A percentile compares a stretch with the other conserved stretches of the same genome.
phyloP scores from a whole-genome alignment of 2,113 vertebrate genomes.

The Microcebus ravelobensis region DNA sequence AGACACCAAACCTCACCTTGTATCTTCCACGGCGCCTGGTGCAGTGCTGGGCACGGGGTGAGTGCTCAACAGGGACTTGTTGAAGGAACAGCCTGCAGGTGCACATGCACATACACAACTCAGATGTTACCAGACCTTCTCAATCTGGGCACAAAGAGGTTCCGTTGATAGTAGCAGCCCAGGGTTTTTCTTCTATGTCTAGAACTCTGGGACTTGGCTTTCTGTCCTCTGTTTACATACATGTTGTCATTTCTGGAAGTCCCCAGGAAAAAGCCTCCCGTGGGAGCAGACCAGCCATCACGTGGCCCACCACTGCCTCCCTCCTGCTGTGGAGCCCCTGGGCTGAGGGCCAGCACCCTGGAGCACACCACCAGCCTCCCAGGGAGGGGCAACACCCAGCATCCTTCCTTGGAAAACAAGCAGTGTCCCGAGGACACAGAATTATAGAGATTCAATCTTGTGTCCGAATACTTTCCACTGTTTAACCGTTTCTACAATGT shows the following conservation, averaged over 20 bases:
- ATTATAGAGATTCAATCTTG: background rate
- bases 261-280: background rate
- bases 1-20: background rate
- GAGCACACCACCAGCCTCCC: fast-evolving
- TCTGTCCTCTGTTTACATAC: background rate
- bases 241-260: background rate
- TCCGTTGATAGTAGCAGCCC: background rate
- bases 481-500: background rate
- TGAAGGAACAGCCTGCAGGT: background rate
- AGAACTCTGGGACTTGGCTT: background rate
- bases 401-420: background rate
- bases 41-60: slow-evolving; percentile 25
- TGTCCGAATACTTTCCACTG: background rate
- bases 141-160: background rate
- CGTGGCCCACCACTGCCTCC: background rate
- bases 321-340: background rate
- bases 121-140: background rate
- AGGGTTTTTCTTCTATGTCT: background rate
- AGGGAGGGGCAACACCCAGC: too few relatives aligned
- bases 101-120: background rate
- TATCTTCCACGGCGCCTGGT: background rate
- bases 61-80: slow-evolving; percentile 63
- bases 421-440: background rate
- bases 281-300: background rate
- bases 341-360: background rate